These are phyloP conservation scores for Boleophthalmus pectinirostris DNA, from an alignment of 2,113 vertebrate genomes.

Conservation along the genomic window DNA sequence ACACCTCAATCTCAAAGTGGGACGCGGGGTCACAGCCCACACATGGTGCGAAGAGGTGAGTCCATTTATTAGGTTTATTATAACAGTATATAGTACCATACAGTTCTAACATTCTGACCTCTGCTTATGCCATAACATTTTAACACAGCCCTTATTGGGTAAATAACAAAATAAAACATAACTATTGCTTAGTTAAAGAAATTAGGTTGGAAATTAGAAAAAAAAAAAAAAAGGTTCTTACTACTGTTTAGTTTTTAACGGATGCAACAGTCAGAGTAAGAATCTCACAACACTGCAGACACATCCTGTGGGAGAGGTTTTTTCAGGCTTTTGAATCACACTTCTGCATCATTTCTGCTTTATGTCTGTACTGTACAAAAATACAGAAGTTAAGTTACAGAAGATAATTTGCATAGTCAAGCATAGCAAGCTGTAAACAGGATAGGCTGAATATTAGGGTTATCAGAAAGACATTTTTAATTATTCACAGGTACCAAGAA, in stretches of 20 bases:
- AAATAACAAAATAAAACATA: too few species aligned
- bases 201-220: too few species aligned
- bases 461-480: not conserved
- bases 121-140: too few species aligned
- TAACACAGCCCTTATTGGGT: too few species aligned
- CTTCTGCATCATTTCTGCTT: not conserved
- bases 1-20: conserved; percentile 69
- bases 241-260: not conserved
- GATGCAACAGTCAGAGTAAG: not conserved
- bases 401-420: not conserved
- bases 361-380: not conserved
- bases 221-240: not conserved
- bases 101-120: too few species aligned
- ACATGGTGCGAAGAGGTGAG: conserved; percentile 87
- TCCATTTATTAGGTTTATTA: not conserved
- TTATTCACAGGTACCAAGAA: conserved; percentile 86
- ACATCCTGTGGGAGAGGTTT: not conserved
- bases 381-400: not conserved
- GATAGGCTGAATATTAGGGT: not conserved
- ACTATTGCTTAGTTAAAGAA: too few species aligned
- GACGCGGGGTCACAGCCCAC: conserved; percentile 86
- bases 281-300: not conserved
- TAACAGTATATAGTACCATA: too few species aligned
- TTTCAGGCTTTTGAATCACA: not conserved
- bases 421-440: too few species aligned